Evolutionary conservation across 2,113 vertebrate genomes (phyloP), one percentile per base, ranked within the genome.

Genomic region (Hydropotes inermis): DNA sequence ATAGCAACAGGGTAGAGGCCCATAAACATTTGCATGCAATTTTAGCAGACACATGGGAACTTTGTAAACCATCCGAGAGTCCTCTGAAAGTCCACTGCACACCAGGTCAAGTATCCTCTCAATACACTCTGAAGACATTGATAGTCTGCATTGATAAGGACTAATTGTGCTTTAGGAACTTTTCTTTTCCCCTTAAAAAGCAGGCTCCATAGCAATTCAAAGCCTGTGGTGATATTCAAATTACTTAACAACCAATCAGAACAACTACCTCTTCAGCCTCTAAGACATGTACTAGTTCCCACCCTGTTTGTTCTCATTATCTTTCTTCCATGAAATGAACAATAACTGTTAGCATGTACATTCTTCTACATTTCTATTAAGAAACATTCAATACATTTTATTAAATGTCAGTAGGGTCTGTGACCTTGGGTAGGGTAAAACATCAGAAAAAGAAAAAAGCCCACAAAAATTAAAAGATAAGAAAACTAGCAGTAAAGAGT

Each of bases 241-340:
- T 97, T 87, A 81, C 61, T 97, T 91, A 85, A 78, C 81, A 94
- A 39, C 55, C 82, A 93, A 43, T 97, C 82, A 96, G 54, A 87
- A 70, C 79, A 50, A 54, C 54, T 10, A 47, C 17, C 21, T 92
- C 47, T 50, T 84, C 33, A 87, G 70, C 39, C 36, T 43, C 70
- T 74, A 74, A 1, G 0, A 70, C 33, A 30, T 28, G n/a, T 45
- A n/a, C 15, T 55, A 11, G 19, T 96, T 92, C 43, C 76, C 70
- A 93, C 76, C 39, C 91, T n/a, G 23, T 88, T 79, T 61, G 55
- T 70, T 83, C 50, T 82, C 13, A 64, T 87, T 78, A 27, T 47
- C 58, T 84, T 78, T 85, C 45, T 79, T 78, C 10, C n/a, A 39
- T 79, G 93, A 79, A 84, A 78, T 78, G 54, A 64, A 54, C 7